Conservation (phyloP, 2,113 vertebrate genomes). For the Helogale parvula region DNA sequence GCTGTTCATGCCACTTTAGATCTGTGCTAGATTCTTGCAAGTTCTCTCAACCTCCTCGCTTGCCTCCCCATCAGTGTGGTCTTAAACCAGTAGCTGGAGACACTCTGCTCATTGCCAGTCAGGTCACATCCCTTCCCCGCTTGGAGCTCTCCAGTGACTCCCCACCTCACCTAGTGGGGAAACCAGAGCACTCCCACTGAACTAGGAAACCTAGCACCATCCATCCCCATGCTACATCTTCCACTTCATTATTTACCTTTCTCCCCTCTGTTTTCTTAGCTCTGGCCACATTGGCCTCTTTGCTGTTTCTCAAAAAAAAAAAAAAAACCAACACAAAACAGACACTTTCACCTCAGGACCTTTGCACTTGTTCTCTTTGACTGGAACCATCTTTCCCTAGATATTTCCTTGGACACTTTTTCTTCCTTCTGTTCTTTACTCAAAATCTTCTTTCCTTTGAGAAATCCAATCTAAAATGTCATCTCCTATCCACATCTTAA, state of each 20-base stretch:
- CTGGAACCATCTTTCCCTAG: not conserved
- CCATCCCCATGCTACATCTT: not conserved
- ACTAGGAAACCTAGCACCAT: not conserved
- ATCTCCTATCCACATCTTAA: not conserved
- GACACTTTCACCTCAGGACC: not conserved
- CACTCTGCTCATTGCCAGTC: not conserved
- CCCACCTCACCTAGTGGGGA: fast-evolving
- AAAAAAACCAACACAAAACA: not conserved
- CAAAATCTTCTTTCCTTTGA: not conserved
- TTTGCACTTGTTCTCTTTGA: not conserved
- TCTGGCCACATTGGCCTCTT: not conserved
- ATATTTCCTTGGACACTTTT: not conserved
- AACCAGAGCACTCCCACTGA: not conserved
- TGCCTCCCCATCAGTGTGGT: not conserved
- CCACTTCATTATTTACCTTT: no score
- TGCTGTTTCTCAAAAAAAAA: not conserved
- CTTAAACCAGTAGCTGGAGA: not conserved
- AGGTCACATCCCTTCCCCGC: not conserved
- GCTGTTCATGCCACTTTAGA: fast-evolving
- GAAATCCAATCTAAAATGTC: not conserved
- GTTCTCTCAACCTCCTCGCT: not conserved
- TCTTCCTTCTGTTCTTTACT: not conserved
- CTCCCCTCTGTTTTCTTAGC: not conserved
- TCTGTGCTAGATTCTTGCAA: not conserved
- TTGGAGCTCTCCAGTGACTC: not conserved